These are phyloP conservation scores for Stenodera caucasica DNA, from an alignment of 2,888 invertebrate species.

Conservation along the genomic window DNA sequence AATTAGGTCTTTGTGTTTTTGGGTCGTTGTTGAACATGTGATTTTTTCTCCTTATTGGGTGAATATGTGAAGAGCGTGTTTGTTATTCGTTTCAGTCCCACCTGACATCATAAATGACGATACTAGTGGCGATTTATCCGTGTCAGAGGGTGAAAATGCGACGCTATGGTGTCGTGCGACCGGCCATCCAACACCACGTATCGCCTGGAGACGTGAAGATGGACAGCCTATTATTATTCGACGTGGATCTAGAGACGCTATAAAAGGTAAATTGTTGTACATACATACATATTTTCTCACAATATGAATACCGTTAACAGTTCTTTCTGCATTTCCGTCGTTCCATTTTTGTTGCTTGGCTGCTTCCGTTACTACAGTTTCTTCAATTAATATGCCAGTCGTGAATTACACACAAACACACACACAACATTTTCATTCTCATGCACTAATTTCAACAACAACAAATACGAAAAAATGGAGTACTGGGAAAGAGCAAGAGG, in stretches of 20 bases:
- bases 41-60: constrained; percentile 14
- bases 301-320: not conserved
- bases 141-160: constrained; percentile 74
- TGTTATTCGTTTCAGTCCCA: constrained; percentile 64
- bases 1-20: constrained; percentile 7
- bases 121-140: constrained; percentile 74
- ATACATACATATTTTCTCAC: constrained; percentile 1
- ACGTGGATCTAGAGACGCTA: constrained; percentile 53
- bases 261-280: constrained; percentile 55
- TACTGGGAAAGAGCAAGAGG: not conserved
- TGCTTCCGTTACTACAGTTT: constrained; percentile 11
- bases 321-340: not conserved
- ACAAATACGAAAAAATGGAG: not conserved
- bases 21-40: not conserved
- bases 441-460: not conserved
- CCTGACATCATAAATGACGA: constrained; percentile 78
- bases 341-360: not conserved
- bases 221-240: constrained; percentile 57
- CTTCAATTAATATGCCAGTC: constrained; percentile 10
- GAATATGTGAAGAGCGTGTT: no score
- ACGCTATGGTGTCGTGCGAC: constrained; percentile 73
- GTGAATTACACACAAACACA: not conserved
- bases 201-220: constrained; percentile 66
- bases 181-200: constrained; percentile 70
- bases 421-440: not conserved